Evolutionary conservation across 2,113 vertebrate species (phyloP), one percentile per base, ranked within the genome.

Genomic region (Urocolius indicus): DNA sequence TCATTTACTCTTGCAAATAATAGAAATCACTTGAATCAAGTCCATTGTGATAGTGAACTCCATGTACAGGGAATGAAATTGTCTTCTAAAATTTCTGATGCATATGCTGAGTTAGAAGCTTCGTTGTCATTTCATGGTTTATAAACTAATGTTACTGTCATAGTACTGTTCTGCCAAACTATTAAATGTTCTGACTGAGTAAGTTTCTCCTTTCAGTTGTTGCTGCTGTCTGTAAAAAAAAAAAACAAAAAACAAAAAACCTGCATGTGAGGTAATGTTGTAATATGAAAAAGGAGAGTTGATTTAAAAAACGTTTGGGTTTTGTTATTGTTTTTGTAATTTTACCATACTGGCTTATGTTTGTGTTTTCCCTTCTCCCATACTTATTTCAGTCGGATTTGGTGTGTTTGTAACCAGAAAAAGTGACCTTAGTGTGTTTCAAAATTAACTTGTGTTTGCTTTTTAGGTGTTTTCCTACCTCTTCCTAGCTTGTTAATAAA

Each of bases 151-250:
- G 46, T 90, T 92, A 26, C 58, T 90, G 30, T 94, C 48, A n/a
- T 32, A 49, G 36, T 71, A 16, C 54, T 68, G 68, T 90, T 94
- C 69, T 92, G 57, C 76, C 36, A 67, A 72, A 66, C 43, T 84
- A 17, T 93, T 77, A 29, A 69, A 84, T 89, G 57, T 75, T 81
- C 86, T 95, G 91, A 93, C 76, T 84, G 74, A 94, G 67, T 91
- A 79, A 89, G 92, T 93, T 96, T 95, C 88, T 93, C 80, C 89
- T 93, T 96, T 84, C 91, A 94, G 85, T 91, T 92, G 61, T 93
- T 93, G 85, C 85, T 93, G 88, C 80, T 87, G 48, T 82, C 81
- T 67, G 32, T 61, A 58, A 72, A 62, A 65, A 75, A 84, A 52
- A 48, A 48, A 77, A 55, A 19, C 6, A 69, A 72, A 26, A n/a